Evolutionary conservation across 1,140 invertebrate species (phyloP).

Genomic region (Megalonaias nervosa): DNA sequence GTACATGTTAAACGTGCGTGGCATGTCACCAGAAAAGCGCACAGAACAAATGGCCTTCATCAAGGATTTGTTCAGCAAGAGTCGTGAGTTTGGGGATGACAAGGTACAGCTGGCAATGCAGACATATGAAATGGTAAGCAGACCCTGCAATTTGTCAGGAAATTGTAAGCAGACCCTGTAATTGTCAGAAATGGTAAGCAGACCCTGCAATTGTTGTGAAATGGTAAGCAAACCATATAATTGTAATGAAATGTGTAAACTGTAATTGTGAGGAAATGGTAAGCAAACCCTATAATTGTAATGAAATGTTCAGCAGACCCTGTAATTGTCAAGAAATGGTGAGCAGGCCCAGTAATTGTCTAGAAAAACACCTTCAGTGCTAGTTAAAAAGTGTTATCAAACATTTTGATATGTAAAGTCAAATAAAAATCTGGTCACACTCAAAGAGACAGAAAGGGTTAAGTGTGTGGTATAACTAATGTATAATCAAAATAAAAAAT

Average conservation of each 20-base stretch:
- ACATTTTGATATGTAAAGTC: too few relatives aligned
- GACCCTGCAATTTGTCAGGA: too few relatives aligned
- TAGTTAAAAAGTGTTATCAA: too few relatives aligned
- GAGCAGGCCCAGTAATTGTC: slow-evolving; percentile 19
- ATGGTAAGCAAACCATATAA: slow-evolving; percentile 75
- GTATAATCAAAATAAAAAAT: too few relatives aligned
- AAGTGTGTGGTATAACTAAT: too few relatives aligned
- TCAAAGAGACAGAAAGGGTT: too few relatives aligned
- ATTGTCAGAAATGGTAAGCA: too few relatives aligned
- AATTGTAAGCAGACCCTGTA: too few relatives aligned
- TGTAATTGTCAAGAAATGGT: slow-evolving; percentile 80
- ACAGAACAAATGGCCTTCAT: slow-evolving; percentile 89
- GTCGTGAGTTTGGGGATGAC: slow-evolving; percentile 85
- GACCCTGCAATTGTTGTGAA: slow-evolving; percentile 73
- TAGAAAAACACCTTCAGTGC: too few relatives aligned
- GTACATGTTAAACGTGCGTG: slow-evolving; percentile 81
- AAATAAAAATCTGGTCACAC: too few relatives aligned
- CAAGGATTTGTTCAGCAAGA: slow-evolving; percentile 66
- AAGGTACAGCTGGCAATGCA: slow-evolving; percentile 98
- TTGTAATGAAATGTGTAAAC: slow-evolving; percentile 88
- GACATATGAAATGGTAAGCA: slow-evolving; percentile 91
- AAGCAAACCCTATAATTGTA: slow-evolving; percentile 16
- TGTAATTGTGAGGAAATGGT: slow-evolving; percentile 82
- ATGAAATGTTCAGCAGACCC: slow-evolving; percentile 83
- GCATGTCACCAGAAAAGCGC: slow-evolving; percentile 81